A percentile compares a stretch with the other conserved stretches of the same genome.
Conservation (phyloP, 1,140 invertebrate genomes). For the Octopus bimaculoides region DNA sequence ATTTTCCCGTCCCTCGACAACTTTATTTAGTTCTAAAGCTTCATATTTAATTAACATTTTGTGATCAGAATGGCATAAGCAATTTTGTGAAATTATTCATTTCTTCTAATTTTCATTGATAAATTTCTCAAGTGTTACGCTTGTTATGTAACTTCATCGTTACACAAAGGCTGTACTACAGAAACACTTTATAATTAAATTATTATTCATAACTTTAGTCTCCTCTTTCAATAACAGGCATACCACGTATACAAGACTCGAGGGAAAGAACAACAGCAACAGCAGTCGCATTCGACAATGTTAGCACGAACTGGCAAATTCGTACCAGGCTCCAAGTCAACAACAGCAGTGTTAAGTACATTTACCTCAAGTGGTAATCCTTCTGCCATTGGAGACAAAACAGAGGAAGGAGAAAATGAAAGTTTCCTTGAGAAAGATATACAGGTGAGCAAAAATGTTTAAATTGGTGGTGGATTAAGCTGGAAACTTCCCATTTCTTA, state of each 20-base stretch:
- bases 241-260: slow-evolving; percentile 62
- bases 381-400: slow-evolving; percentile 27
- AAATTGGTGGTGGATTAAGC: too few relatives aligned
- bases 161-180: too few relatives aligned
- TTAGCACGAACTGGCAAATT: slow-evolving; percentile 40
- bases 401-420: slow-evolving; percentile 45
- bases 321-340: slow-evolving; percentile 26
- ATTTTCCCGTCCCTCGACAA: too few relatives aligned
- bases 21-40: background rate
- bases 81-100: background rate
- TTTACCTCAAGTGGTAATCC: slow-evolving; percentile 15
- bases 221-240: slow-evolving; percentile 51
- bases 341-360: slow-evolving; percentile 25
- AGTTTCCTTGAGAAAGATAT: slow-evolving; percentile 54
- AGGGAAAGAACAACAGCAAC: slow-evolving; percentile 50
- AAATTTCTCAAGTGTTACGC: too few relatives aligned
- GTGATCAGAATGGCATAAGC: background rate
- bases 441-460: slow-evolving; percentile 34
- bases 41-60: background rate
- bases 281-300: slow-evolving; percentile 44
- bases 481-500: too few relatives aligned
- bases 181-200: too few relatives aligned
- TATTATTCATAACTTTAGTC: background rate
- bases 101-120: background rate
- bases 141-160: too few relatives aligned